These are phyloP conservation scores for Sphaerophoria taeniata DNA, from an alignment of 2,888 invertebrate genomes.

Conservation along the genomic window DNA sequence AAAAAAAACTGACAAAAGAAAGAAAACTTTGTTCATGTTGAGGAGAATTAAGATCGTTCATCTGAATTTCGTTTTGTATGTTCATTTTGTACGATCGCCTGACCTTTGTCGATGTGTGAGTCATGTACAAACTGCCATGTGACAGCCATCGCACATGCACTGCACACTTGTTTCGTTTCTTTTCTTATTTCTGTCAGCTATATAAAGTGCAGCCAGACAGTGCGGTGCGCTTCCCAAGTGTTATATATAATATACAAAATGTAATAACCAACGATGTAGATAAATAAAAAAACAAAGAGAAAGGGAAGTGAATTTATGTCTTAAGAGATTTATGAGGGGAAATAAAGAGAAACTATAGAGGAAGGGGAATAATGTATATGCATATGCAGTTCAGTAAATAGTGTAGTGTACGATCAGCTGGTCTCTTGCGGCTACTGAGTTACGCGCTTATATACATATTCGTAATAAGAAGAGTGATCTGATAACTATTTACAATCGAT, in stretches of 20 bases:
- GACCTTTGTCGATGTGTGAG: constrained; percentile 71
- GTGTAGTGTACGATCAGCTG: constrained; percentile 46
- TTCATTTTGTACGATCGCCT: constrained; percentile 43
- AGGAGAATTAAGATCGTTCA: constrained; percentile 9
- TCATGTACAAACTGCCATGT: constrained; percentile 37
- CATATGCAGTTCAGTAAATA: background rate
- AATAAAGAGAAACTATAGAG: constrained; percentile 34
- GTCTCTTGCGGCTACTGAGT: constrained; percentile 43
- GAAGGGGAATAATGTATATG: background rate
- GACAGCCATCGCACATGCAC: background rate
- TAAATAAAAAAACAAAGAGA: constrained; percentile 18
- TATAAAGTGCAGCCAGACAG: constrained; percentile 62
- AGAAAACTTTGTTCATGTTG: background rate
- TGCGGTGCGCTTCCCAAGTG: constrained; percentile 44
- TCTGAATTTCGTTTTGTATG: constrained; percentile 39
- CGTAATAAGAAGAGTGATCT: constrained; percentile 3
- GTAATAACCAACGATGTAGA: background rate
- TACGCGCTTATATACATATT: constrained; percentile 32
- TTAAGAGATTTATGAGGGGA: constrained; percentile 29
- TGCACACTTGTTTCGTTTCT: constrained; percentile 52
- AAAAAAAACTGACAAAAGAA: background rate
- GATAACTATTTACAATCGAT: constrained; percentile 56
- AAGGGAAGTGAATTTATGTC: background rate
- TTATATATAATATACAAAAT: background rate
- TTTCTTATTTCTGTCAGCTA: constrained; percentile 7